Percentiles rank a stretch among this genome's conserved stretches.
Evolutionary conservation across 2,888 invertebrate species (phyloP).

Genomic region (Hesperia comma): DNA sequence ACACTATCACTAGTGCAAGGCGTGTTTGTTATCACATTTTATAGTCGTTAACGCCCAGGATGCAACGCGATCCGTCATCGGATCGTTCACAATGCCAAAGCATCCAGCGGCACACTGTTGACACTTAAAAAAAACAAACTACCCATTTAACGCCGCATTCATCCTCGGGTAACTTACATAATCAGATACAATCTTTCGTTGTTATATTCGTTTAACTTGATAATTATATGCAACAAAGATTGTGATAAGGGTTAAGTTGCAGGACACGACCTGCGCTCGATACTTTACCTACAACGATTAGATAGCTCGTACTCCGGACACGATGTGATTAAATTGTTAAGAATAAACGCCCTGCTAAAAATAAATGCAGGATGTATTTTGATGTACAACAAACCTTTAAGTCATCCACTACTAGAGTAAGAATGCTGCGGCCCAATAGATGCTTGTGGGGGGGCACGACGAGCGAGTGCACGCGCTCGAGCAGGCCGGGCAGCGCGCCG

Average conservation of each 20-base stretch:
- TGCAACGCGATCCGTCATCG: conserved; percentile 9
- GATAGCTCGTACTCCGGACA: neutral
- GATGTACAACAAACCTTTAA: conserved; percentile 62
- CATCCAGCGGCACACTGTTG: conserved; percentile 3
- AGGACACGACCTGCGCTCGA: neutral
- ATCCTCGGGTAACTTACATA: neutral
- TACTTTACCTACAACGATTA: neutral
- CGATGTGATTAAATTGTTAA: too few species aligned
- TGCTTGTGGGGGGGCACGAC: conserved; percentile 79
- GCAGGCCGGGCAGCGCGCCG: conserved; percentile 85
- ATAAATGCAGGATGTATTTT: neutral
- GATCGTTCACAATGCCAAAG: conserved; percentile 18
- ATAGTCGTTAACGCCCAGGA: conserved; percentile 1
- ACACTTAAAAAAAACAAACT: conserved; percentile 26
- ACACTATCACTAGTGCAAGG: too few species aligned
- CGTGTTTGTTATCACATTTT: conserved; percentile 9
- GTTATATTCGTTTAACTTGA: neutral
- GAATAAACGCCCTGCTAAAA: too few species aligned
- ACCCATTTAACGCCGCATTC: conserved; percentile 7
- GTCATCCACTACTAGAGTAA: conserved; percentile 65
- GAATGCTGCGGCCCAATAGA: conserved; percentile 74
- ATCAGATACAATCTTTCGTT: conserved; percentile 11
- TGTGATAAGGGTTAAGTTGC: neutral
- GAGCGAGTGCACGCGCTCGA: conserved; percentile 87
- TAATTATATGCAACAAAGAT: neutral